A percentile compares a stretch with the other conserved stretches of the same genome.
phyloP scores from a whole-genome alignment of 2,797 vertebrate genomes.

The Pipistrellus pipistrellus region DNA sequence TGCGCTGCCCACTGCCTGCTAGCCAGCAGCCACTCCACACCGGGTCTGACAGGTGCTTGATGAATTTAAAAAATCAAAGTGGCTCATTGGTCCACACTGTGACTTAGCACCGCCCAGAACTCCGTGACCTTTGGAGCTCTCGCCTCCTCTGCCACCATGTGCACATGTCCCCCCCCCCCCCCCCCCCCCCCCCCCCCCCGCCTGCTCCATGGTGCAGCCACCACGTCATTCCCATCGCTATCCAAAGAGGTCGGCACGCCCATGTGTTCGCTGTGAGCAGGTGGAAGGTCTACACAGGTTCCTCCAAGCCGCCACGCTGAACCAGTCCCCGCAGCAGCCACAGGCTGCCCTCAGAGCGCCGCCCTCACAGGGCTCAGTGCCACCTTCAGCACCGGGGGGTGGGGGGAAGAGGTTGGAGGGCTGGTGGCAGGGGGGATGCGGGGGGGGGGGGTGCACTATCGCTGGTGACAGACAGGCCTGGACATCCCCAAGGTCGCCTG shows the following conservation, averaged over 20 bases:
- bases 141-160: rapidly evolving
- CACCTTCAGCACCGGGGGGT: no score
- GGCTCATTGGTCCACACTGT: neutral
- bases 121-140: rapidly evolving
- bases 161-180: neutral
- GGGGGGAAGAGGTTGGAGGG: no score
- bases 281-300: neutral
- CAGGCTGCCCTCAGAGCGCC: rapidly evolving
- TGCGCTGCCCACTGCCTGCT: rapidly evolving
- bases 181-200: no score
- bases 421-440: no score
- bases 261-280: rapidly evolving
- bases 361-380: neutral
- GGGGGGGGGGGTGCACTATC: no score
- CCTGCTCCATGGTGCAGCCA: rapidly evolving
- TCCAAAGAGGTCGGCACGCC: neutral
- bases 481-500: neutral
- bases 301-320: rapidly evolving
- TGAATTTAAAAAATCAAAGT: neutral
- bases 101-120: no score
- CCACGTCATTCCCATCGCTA: rapidly evolving
- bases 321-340: rapidly evolving
- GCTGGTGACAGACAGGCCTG: neutral
- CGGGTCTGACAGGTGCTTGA: neutral
- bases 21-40: neutral